These are phyloP conservation scores for Corella eumyota DNA, from an alignment of 23 tunicate genomes.

Conservation along the genomic window DNA sequence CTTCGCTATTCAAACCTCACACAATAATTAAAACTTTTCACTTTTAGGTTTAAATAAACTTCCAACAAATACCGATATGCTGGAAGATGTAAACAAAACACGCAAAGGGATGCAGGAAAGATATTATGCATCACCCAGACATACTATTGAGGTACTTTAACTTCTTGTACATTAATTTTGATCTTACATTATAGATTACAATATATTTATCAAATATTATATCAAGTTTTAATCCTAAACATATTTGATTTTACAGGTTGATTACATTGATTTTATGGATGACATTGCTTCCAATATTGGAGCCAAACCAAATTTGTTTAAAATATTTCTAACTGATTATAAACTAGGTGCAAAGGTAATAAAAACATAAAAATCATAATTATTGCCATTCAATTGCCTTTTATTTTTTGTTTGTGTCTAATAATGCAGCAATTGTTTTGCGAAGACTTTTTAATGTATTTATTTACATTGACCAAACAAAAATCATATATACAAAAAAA, in stretches of 20 bases:
- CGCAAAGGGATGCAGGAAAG: neutral
- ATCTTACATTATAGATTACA: no score
- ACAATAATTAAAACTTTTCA: no score
- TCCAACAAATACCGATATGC: slow-evolving; percentile 15
- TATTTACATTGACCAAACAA: no score
- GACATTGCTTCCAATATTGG: slow-evolving; percentile 19
- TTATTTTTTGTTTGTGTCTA: no score
- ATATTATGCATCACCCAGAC: slow-evolving; percentile 8
- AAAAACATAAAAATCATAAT: no score
- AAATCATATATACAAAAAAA: no score
- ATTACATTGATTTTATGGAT: slow-evolving; percentile 31
- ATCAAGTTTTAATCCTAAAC: neutral
- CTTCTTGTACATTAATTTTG: neutral
- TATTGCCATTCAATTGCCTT: no score
- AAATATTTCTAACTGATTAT: slow-evolving; percentile 13
- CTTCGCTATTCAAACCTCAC: no score
- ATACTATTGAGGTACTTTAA: slow-evolving; percentile 9
- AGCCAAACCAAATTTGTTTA: slow-evolving; percentile 12
- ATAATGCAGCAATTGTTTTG: no score
- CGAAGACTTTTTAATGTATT: no score
- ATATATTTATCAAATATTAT: neutral
- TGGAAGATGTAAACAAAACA: neutral
- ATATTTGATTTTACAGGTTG: slow-evolving; percentile 9
- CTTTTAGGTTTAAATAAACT: slow-evolving; percentile 4
- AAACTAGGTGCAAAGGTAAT: slow-evolving; percentile 25